phyloP scores from a whole-genome alignment of 2,797 vertebrate genomes.

The Danio choprae region DNA sequence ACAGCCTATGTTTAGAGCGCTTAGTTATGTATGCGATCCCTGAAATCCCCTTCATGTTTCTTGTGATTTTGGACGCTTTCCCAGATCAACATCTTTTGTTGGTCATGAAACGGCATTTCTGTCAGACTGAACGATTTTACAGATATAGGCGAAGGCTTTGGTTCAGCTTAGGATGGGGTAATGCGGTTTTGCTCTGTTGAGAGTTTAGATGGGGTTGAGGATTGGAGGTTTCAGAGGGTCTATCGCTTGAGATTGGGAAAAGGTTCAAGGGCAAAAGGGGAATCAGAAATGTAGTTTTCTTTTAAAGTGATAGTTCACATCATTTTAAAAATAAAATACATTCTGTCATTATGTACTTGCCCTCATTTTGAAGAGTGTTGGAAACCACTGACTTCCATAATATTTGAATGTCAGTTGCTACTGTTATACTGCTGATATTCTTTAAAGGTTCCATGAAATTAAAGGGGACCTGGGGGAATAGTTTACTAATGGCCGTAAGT shows the following conservation, averaged over 20 bases:
- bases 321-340: too few relatives aligned
- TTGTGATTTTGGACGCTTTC: conserved; percentile 8
- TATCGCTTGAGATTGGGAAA: neutral
- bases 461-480: too few relatives aligned
- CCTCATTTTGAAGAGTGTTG: too few relatives aligned
- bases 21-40: neutral
- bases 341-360: too few relatives aligned
- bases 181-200: neutral
- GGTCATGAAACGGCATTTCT: neutral
- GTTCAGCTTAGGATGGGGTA: neutral
- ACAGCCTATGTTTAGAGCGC: neutral
- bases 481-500: too few relatives aligned
- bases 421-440: too few relatives aligned
- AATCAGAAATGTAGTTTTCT: too few relatives aligned
- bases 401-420: too few relatives aligned
- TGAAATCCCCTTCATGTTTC: neutral
- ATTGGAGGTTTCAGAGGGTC: neutral
- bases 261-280: neutral
- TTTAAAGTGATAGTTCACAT: too few relatives aligned
- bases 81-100: neutral
- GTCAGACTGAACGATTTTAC: neutral
- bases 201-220: neutral
- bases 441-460: too few relatives aligned
- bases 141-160: neutral
- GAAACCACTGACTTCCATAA: too few relatives aligned